Base-by-base conservation (phyloP, 2,113 vertebrate species). In the Daubentonia madagascariensis region DNA sequence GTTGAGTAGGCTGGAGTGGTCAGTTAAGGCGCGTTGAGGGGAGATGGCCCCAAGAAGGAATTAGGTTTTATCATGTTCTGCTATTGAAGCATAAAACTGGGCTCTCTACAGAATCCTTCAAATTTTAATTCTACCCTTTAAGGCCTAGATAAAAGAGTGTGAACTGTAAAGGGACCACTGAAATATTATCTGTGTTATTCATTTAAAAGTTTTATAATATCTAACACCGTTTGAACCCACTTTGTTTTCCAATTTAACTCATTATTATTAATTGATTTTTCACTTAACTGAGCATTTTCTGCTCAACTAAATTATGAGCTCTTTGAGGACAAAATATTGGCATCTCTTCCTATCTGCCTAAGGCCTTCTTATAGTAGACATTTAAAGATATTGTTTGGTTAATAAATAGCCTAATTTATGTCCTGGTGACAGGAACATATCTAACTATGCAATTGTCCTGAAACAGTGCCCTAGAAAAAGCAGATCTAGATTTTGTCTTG, bases 251-350 rank as follows among this genome's bases (percentile, higher is more conserved):
- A 50, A n/a, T 30, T 78, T 78, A 72, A n/a, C 32, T 67, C 81
- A 93, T 91, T 76, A 67, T 81, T 85, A 75, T 76, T 70, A 89
- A 86, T n/a, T 93, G 28, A 75, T 37, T 94, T 94, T 85, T 85
- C 57, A 59, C 65, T 78, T 88, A 61, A 78, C 32, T 63, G 80
- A 89, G 25, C 12, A 83, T 67, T 90, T 94, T 80, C 43, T 40
- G 70, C 89, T 57, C 50, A 97, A 57, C 78, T 72, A 68, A 81
- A 67, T 76, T 52, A 68, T 63, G 72, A 70, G 8, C 48, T 85
- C 14, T 50, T 61, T 68, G 80, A 89, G 25, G 43, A 45, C 32
- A 86, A 92, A 95, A 72, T 43, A 35, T 50, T 78, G 45, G 1
- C 52, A 76, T 81, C 61, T 63, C 28, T 40, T 73, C 7, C 68